These are phyloP conservation scores for Vulpes vulpes DNA, from an alignment of 2,113 vertebrate genomes.

Conservation along the genomic window DNA sequence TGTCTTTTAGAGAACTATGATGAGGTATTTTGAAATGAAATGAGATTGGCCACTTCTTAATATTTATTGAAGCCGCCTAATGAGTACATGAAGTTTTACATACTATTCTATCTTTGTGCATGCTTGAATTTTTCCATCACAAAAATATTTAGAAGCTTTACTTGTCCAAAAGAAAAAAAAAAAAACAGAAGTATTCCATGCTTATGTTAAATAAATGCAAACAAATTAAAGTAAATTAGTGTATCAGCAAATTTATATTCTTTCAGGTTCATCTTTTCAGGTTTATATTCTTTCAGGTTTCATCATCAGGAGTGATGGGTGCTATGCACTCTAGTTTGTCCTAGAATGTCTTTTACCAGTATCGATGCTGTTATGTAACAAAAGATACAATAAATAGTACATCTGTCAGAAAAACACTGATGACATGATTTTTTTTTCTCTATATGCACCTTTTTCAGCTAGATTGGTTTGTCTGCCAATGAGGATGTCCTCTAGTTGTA, in stretches of 20 bases:
- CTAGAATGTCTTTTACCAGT: not conserved
- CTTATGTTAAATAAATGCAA: slow-evolving; percentile 2
- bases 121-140: not conserved
- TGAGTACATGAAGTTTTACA: not conserved
- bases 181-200: not conserved
- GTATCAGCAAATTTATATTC: not conserved
- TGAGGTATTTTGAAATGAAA: not conserved
- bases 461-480: not conserved
- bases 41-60: not conserved
- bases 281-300: not conserved
- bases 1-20: not conserved
- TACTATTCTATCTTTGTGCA: not conserved
- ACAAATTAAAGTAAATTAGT: not conserved
- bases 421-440: not conserved
- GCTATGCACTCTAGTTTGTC: not conserved
- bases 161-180: not conserved
- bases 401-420: not conserved
- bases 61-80: not conserved
- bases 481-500: not conserved
- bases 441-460: not conserved
- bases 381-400: not conserved
- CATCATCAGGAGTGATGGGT: not conserved
- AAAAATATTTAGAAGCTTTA: not conserved
- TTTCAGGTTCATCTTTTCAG: not conserved
- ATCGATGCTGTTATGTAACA: not conserved